A percentile compares a stretch with the other conserved stretches of the same genome.
These are phyloP conservation scores for Enteromius treurensis DNA, from an alignment of 2,797 vertebrate genomes.

Conservation along the genomic window DNA sequence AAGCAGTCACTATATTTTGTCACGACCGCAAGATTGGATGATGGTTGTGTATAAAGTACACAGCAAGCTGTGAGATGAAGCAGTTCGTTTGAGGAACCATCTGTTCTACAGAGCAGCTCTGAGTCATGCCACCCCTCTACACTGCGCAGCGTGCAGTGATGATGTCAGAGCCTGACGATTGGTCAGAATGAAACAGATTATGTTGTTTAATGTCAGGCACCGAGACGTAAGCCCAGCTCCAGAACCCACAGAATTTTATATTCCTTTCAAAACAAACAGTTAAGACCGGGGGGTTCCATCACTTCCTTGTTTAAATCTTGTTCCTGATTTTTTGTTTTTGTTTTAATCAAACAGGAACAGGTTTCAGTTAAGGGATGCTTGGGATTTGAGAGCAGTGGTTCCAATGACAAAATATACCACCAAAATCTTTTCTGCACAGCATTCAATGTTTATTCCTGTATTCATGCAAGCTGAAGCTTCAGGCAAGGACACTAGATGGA, in stretches of 20 bases:
- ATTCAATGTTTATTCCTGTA: background rate
- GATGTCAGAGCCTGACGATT: constrained; percentile 43
- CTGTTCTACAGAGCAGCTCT: constrained; percentile 50
- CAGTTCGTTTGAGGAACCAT: constrained; percentile 48
- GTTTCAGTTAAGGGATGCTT: background rate
- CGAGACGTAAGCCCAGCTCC: background rate
- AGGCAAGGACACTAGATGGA: constrained; percentile 15
- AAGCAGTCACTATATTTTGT: constrained; percentile 12
- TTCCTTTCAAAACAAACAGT: background rate
- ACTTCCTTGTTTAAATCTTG: background rate
- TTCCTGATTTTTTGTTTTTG: background rate
- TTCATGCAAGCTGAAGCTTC: background rate
- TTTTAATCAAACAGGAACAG: background rate
- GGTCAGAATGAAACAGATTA: constrained; percentile 28
- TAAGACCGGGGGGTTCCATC: background rate
- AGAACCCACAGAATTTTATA: background rate
- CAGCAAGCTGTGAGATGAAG: constrained; percentile 44
- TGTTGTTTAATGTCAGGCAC: constrained; percentile 28
- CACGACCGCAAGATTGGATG: constrained; percentile 25
- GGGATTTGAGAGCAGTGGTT: background rate
- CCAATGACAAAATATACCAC: background rate
- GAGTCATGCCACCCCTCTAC: constrained; percentile 45
- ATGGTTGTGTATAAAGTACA: constrained; percentile 34
- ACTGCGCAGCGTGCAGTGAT: constrained; percentile 20
- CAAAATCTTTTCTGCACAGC: background rate